Percentiles rank a stretch among this genome's conserved stretches.
These are phyloP conservation scores for Escarpia spicata DNA, from an alignment of 2,888 invertebrate species.

Conservation along the genomic window DNA sequence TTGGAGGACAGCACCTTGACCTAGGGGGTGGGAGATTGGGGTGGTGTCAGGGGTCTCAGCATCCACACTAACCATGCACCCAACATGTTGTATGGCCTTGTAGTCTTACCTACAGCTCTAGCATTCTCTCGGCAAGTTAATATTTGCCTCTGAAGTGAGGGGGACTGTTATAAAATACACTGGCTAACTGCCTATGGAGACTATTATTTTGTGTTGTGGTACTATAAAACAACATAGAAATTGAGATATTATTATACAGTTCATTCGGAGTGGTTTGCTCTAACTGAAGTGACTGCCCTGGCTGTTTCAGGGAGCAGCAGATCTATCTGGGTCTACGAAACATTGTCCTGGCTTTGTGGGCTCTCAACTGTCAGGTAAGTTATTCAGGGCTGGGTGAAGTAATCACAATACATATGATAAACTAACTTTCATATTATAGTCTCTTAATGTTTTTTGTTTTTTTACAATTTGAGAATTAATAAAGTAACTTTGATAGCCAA, in stretches of 20 bases:
- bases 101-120: background rate
- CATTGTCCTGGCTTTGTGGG: conserved; percentile 65
- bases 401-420: background rate
- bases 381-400: background rate
- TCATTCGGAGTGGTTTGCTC: background rate
- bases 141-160: background rate
- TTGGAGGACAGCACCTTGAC: no score
- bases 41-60: no score
- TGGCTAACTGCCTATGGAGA: background rate
- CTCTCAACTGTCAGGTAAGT: conserved; percentile 60
- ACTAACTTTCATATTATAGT: background rate
- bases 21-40: no score
- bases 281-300: background rate
- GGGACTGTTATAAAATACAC: background rate
- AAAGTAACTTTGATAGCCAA: background rate
- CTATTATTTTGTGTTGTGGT: background rate
- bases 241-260: background rate
- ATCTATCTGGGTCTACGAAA: conserved; percentile 66
- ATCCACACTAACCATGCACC: no score
- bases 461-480: background rate
- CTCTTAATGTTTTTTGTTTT: conserved; percentile 13
- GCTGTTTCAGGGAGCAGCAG: conserved; percentile 32
- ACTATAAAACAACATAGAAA: no score
- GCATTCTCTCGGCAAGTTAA: background rate
- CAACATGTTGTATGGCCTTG: no score